Conservation (phyloP, 2,888 invertebrate genomes). For the Pachliopta kotzebuea region DNA sequence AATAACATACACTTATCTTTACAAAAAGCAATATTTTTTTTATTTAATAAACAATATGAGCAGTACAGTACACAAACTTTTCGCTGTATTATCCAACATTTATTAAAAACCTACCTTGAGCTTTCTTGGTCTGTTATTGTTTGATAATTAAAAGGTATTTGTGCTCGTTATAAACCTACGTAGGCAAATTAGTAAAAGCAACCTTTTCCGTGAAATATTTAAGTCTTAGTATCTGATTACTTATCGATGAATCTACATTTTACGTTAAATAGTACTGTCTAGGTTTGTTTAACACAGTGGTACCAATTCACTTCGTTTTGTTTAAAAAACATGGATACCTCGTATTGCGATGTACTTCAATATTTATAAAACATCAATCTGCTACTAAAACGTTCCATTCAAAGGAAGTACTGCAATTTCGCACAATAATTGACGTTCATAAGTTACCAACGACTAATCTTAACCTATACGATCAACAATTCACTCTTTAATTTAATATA, state of each 20-base stretch:
- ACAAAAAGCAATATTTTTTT: no score
- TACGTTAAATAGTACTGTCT: neutral
- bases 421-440: conserved; percentile 23
- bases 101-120: no score
- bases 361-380: conserved; percentile 6
- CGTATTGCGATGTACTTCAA: neutral
- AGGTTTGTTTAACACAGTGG: neutral
- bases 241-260: neutral
- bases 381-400: conserved; percentile 10
- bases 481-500: conserved; percentile 14
- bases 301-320: neutral
- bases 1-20: no score
- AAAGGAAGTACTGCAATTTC: conserved; percentile 9
- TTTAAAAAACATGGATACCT: neutral
- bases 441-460: conserved; percentile 14
- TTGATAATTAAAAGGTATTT: no score
- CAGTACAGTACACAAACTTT: no score
- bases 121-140: no score
- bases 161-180: no score
- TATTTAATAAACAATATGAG: no score
- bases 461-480: conserved; percentile 11
- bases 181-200: no score
- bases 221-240: neutral
- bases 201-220: neutral
- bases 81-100: no score